Evolutionary conservation across 1,140 invertebrate species (phyloP), one percentile per base, ranked within the genome.

Genomic region (Heliconius melpomene): DNA sequence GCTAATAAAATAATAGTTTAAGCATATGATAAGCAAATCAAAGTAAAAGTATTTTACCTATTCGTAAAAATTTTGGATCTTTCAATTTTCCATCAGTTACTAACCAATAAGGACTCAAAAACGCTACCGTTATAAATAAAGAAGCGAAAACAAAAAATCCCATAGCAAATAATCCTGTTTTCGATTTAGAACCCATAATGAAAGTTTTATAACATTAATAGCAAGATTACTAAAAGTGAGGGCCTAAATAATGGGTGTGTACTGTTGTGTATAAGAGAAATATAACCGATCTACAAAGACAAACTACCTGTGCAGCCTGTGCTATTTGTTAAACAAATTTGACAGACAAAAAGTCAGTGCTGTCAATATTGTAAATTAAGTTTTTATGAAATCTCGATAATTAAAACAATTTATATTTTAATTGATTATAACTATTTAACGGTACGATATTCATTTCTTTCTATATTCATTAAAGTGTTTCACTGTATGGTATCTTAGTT

Each of bases 41-140:
- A 60, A 23, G 9, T 23, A 23, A 23, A n/a, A 23, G 5, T 29
- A 66, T 16, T 26, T 95, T 95, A 97, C 97, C 97, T 80, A 98
- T 96, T 94, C 96, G 97, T 74, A 97, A 93, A 94, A 98, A 98
- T 88, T 97, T 96, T 20, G 97, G 97, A 85, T 97, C 95, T 80
- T 95, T 95, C 26, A 98, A 93, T 94, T 97, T 96, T 5, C 97
- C 97, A 94, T 98, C 98, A 20, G 97, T 98, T 84, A 98, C 97
- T 32, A 99, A 94, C 98, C 98, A 99, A 90, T 98, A 98, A 36
- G 98, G 98, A 85, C 98, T 98, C 77, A 97, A 97, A 94, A 99
- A 99, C 3, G 98, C 97, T 78, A 99, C 96, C 7, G 99, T 92
- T 82, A 98, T 96, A 79, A 98, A 96, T 81, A 98, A 80, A 89